Evolutionary conservation across 2,888 invertebrate genomes (phyloP), one percentile per base, ranked within the genome.

Genomic region (Trichacis sp.): DNA sequence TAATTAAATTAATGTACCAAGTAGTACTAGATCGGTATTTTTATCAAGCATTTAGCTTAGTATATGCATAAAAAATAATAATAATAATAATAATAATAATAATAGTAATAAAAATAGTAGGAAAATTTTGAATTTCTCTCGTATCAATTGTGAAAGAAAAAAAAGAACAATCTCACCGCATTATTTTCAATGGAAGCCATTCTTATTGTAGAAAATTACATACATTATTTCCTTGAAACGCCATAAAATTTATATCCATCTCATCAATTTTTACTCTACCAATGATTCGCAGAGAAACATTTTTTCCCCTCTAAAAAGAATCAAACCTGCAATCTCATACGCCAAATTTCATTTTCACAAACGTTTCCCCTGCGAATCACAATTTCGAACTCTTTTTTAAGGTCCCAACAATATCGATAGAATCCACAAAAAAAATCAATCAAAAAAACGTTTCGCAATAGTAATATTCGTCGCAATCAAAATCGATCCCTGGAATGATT

Each of bases 1-100:
- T n/a, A n/a, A n/a, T n/a, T 82, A 79, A 83, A 80, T 82, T 79
- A 82, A 80, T 78, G 74, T 73, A 74, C 77, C 77, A 76, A 79
- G 75, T 71, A 69, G 72, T 24, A 3, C 3, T 69, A 70, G 68
- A 71, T 48, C 52, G 45, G 33, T 4, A 42, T 54, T 24, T 58
- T 48, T 24, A 3, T 46, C n/a, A 33, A 42, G 42, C 42, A 42
- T 42, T 42, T 51, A 58, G 33, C 57, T 19, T 14, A 15, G 17
- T 17, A 42, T 30, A 48, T 51, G 12, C 29, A 43, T 6, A 55
- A 55, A 24, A 43, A 53, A 49, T 8, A 54, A 63, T 43, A 49
- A 49, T 49, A 51, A 62, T 40, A 52, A 62, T 55, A 17, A 51
- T 17, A 66, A 47, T 53, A 65, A 58, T 46, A 48, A 58, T 19